These are phyloP conservation scores for Xestia ashworthii DNA, from an alignment of 2,888 invertebrate species.

Conservation along the genomic window DNA sequence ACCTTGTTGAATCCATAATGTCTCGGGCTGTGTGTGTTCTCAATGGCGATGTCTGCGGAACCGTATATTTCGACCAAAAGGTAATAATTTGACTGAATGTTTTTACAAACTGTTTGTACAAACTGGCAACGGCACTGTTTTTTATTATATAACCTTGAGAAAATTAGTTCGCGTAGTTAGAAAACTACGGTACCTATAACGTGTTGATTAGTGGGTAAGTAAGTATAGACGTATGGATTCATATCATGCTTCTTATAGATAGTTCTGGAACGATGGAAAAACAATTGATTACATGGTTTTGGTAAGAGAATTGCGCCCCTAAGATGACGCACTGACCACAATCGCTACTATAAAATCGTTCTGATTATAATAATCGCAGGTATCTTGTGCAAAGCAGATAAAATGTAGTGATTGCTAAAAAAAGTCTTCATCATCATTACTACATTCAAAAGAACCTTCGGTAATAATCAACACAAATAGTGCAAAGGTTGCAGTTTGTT, in stretches of 20 bases:
- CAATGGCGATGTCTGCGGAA: slow-evolving; percentile 96
- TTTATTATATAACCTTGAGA: slow-evolving; percentile 50
- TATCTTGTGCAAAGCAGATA: not conserved
- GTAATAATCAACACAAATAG: not conserved
- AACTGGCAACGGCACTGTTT: slow-evolving; percentile 1
- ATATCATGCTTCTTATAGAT: slow-evolving; percentile 39
- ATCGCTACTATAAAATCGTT: not conserved
- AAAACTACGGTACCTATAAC: not conserved
- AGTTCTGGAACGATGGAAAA: slow-evolving; percentile 51
- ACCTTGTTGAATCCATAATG: slow-evolving; percentile 81
- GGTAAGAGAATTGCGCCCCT: too few species aligned
- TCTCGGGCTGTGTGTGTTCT: slow-evolving; percentile 97
- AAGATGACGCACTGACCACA: too few species aligned
- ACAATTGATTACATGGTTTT: not conserved
- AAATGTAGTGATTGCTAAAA: not conserved
- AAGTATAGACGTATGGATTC: slow-evolving; percentile 11
- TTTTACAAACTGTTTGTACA: not conserved
- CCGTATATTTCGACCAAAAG: slow-evolving; percentile 94
- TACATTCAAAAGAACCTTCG: not conserved
- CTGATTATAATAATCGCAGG: not conserved
- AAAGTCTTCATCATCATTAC: not conserved
- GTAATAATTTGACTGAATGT: slow-evolving; percentile 81
- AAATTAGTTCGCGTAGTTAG: slow-evolving; percentile 5
- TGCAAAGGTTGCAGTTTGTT: not conserved
- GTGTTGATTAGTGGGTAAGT: slow-evolving; percentile 5